These are phyloP conservation scores for Euleptes europaea DNA, from an alignment of 2,113 vertebrate species.

Conservation along the genomic window DNA sequence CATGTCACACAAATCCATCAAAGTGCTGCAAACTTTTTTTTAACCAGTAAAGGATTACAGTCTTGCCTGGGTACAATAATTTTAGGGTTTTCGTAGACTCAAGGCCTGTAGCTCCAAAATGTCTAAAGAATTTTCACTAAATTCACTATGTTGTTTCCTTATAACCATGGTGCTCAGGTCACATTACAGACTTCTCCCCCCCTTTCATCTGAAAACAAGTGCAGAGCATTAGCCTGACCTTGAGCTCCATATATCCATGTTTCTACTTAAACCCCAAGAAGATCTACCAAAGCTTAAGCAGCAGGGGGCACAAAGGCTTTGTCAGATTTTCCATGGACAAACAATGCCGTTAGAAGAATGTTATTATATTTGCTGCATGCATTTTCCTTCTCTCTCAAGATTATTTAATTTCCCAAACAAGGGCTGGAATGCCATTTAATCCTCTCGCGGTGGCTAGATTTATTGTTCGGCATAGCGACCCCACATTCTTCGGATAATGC, in stretches of 20 bases:
- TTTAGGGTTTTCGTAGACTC: neutral
- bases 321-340: conserved; percentile 30
- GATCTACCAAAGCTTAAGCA: conserved; percentile 47
- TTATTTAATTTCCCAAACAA: conserved; percentile 9
- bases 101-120: neutral
- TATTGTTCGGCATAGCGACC: neutral
- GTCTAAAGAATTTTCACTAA: neutral
- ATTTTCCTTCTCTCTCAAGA: neutral
- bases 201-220: neutral
- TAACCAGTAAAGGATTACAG: neutral
- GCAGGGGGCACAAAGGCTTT: conserved; percentile 55
- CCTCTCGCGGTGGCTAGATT: neutral
- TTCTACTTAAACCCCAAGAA: conserved; percentile 22
- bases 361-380: conserved; percentile 22
- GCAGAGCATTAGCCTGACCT: neutral
- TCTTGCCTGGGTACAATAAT: neutral
- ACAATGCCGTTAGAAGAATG: conserved; percentile 3
- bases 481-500: neutral
- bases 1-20: neutral
- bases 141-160: neutral
- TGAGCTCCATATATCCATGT: neutral
- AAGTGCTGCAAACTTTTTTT: neutral
- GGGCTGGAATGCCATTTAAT: conserved; percentile 32
- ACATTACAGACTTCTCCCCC: neutral
- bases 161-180: neutral